Evolutionary conservation across 1,140 invertebrate species (phyloP).

Genomic region (Platyura marginata): DNA sequence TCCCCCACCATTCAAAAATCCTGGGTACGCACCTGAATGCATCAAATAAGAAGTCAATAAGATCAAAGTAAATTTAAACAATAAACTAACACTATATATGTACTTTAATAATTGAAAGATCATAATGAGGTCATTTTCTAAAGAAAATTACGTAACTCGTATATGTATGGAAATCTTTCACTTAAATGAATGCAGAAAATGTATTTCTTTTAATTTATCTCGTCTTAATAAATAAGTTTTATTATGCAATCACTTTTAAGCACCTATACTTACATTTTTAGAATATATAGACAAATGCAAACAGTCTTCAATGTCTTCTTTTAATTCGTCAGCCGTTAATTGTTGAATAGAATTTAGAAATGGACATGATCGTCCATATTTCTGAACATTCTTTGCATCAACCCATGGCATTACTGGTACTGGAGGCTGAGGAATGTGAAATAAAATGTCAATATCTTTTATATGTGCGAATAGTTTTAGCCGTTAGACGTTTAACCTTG

Average conservation of each 20-base stretch:
- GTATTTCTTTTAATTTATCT: constrained; percentile 11
- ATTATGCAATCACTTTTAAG: not conserved
- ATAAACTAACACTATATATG: too few species aligned
- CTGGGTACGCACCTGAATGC: too few species aligned
- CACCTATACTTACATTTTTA: constrained; percentile 14
- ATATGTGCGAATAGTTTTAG: not conserved
- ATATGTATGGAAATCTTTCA: too few species aligned
- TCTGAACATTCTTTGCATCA: constrained; percentile 18
- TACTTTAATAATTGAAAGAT: too few species aligned
- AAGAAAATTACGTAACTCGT: too few species aligned
- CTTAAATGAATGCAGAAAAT: not conserved
- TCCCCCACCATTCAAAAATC: too few species aligned
- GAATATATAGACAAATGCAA: constrained; percentile 19
- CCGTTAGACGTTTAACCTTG: constrained; percentile 7
- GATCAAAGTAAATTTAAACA: too few species aligned
- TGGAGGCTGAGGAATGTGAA: constrained; percentile 8
- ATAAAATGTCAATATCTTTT: not conserved
- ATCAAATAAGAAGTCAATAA: too few species aligned
- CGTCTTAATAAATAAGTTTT: too few species aligned
- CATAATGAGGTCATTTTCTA: too few species aligned
- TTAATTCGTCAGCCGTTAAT: constrained; percentile 10
- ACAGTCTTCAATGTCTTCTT: constrained; percentile 18
- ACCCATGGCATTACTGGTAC: constrained; percentile 24
- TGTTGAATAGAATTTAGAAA: constrained; percentile 14
- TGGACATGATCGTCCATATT: constrained; percentile 15